Evolutionary conservation across 2,113 vertebrate species (phyloP), one percentile per base, ranked within the genome.

Genomic region (Nerophis lumbriciformis): DNA sequence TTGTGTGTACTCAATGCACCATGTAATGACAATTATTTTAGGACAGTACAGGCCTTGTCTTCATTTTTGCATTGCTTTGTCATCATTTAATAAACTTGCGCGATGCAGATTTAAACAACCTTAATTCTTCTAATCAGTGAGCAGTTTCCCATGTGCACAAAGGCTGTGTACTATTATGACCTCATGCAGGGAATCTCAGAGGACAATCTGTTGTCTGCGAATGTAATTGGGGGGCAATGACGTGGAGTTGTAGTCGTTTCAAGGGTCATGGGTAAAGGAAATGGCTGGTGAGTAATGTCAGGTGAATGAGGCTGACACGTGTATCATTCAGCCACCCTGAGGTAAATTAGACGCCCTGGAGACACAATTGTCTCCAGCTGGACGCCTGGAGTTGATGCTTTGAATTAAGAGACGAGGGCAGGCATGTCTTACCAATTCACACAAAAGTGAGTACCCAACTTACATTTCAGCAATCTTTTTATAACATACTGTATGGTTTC

Each of bases 321-420:
- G 69, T 64, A 81, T 71, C 50, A 71, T 71, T 77, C 16, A 59
- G 57, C 35, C 6, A 56, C 53, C 75, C 62, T 68, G 75, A 21
- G 64, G 59, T 76, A 82, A 90, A 90, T 76, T 85, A 83, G 76
- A 74, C 65, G 70, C 72, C 65, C 72, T 71, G 59, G 71, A 81
- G 78, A 79, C 74, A 71, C 83, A 91, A 91, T 91, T 81, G 84
- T 73, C 58, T 90, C 67, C 83, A 83, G 70, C 59, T 89, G 88
- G 79, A 84, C 77, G 68, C 48, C 44, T 10, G 15, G 55, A 69
- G 76, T 47, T 35, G 67, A 70, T 64, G 36, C 37, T 37, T 66
- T 62, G 39, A 54, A 78, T 74, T 19, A 58, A 35, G 52, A 49
- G 75, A 72, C 7, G 14, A 71, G 61, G 45, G 68, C 16, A 3